Percentiles rank a stretch among this genome's conserved stretches.
Conservation (phyloP, 2,888 invertebrate genomes). For the Hypomecis punctinalis region DNA sequence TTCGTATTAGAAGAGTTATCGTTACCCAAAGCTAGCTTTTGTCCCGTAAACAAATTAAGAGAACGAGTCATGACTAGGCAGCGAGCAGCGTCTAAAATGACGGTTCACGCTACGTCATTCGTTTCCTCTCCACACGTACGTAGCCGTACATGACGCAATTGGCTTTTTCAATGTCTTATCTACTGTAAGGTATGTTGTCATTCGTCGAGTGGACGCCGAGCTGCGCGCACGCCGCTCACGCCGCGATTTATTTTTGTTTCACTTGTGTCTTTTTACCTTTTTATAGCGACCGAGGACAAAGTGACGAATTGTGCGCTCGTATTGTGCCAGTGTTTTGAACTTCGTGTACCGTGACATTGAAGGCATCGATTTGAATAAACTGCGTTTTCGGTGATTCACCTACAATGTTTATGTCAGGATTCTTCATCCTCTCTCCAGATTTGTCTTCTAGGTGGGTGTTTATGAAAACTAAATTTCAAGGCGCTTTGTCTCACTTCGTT, state of each 20-base stretch:
- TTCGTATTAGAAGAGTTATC: slow-evolving; percentile 32
- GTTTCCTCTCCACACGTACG: slow-evolving; percentile 81
- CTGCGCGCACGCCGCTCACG: slow-evolving; percentile 75
- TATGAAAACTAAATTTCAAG: slow-evolving; percentile 52
- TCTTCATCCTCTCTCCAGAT: slow-evolving; percentile 77
- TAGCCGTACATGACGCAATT: slow-evolving; percentile 84
- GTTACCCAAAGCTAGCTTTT: slow-evolving; percentile 47
- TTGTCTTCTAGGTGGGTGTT: slow-evolving; percentile 79
- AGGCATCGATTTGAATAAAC: slow-evolving; percentile 59
- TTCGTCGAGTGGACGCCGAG: slow-evolving; percentile 76
- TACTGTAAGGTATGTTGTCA: slow-evolving; percentile 81
- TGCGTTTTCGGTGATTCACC: slow-evolving; percentile 55
- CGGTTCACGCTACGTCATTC: slow-evolving; percentile 77
- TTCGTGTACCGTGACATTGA: slow-evolving; percentile 66
- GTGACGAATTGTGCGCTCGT: slow-evolving; percentile 76
- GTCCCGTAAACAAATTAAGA: slow-evolving; percentile 64
- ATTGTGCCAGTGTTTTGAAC: slow-evolving; percentile 79
- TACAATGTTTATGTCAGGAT: slow-evolving; percentile 80
- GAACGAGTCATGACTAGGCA: slow-evolving; percentile 66
- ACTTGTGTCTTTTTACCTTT: slow-evolving; percentile 76
- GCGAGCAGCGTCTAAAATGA: slow-evolving; percentile 74
- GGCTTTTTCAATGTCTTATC: slow-evolving; percentile 85
- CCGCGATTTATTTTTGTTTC: slow-evolving; percentile 71
- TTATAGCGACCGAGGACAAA: slow-evolving; percentile 77
- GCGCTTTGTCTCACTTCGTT: slow-evolving; percentile 55